Evolutionary conservation across 2,888 invertebrate genomes (phyloP), one percentile per base, ranked within the genome.

Genomic region (Hydrotaea cyrtoneurina): DNA sequence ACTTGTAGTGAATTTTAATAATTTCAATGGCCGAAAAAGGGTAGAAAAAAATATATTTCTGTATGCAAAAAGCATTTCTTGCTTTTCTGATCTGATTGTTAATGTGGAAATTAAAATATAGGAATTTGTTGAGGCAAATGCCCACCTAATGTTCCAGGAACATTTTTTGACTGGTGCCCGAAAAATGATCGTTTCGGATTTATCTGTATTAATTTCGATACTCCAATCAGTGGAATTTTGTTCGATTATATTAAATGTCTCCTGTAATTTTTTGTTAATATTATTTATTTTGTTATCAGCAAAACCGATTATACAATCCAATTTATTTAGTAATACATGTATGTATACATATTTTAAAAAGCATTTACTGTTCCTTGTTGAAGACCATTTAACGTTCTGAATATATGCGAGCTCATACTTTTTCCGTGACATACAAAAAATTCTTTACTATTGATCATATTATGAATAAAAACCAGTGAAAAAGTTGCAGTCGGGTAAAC

Each of bases 121-220:
- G n/a, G n/a, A n/a, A n/a, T n/a, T n/a, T n/a, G n/a, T n/a, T n/a
- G n/a, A n/a, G n/a, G n/a, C n/a, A n/a, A n/a, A n/a, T n/a, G n/a
- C n/a, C n/a, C n/a, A n/a, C n/a, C n/a, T n/a, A 8, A 73, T 73
- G 4, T 73, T 43, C 19, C 43, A 43, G 43, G 57, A 57, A 15
- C 78, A 78, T 71, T 78, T 57, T 17, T 71, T 15, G 0, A 69
- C 26, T 15, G 72, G 72, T 0, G 50, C 50, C 11, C 59, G 11
- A 43, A 72, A 78, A 21, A 69, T 36, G 0, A 81, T 81, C 0
- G 76, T 46, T 75, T 66, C 57, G 8, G 64, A 71, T 81, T 72
- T 81, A 13, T 59, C 39, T 15, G n/a, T n/a, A 11, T 78, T 43
- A 4, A 57, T 46, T 57, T 69, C 59, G 17, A 55, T 31, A 17